phyloP scores from a whole-genome alignment of 2,888 invertebrate genomes.

The Xestoiulus laeticollis region DNA sequence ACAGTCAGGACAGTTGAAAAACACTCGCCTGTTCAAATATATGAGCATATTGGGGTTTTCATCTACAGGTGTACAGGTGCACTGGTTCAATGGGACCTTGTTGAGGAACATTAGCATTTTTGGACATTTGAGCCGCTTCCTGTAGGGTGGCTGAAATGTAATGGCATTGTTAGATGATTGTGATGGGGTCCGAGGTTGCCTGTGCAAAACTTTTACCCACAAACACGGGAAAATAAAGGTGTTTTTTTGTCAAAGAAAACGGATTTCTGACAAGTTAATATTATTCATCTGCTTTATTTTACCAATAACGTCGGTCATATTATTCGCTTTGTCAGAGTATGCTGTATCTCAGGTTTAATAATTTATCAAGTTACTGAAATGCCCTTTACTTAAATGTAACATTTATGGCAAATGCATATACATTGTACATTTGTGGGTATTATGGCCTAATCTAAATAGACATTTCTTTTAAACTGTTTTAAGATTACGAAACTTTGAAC shows the following conservation, averaged over 20 bases:
- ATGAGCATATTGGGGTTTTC: neutral
- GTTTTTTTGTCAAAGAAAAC: neutral
- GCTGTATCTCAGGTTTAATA: neutral
- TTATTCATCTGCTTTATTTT: neutral
- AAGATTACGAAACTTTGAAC: too few species aligned
- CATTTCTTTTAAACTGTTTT: too few species aligned
- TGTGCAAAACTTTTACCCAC: neutral
- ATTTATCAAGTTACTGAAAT: too few species aligned
- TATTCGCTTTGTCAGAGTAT: too few species aligned
- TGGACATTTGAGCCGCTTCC: conserved; percentile 5
- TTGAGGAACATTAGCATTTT: conserved; percentile 13
- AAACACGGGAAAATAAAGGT: neutral
- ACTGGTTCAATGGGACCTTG: neutral
- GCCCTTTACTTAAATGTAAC: neutral
- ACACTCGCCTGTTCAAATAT: conserved; percentile 23
- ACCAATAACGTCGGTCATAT: neutral
- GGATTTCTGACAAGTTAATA: neutral
- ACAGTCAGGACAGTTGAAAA: conserved; percentile 35
- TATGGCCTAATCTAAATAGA: too few species aligned
- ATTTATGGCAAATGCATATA: too few species aligned
- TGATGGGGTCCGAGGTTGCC: neutral
- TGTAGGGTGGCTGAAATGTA: neutral
- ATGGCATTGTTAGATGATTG: neutral
- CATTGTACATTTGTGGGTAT: too few species aligned
- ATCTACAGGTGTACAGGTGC: neutral